Evolutionary conservation across 2,113 vertebrate species (phyloP).

Genomic region (Alligator sinensis): DNA sequence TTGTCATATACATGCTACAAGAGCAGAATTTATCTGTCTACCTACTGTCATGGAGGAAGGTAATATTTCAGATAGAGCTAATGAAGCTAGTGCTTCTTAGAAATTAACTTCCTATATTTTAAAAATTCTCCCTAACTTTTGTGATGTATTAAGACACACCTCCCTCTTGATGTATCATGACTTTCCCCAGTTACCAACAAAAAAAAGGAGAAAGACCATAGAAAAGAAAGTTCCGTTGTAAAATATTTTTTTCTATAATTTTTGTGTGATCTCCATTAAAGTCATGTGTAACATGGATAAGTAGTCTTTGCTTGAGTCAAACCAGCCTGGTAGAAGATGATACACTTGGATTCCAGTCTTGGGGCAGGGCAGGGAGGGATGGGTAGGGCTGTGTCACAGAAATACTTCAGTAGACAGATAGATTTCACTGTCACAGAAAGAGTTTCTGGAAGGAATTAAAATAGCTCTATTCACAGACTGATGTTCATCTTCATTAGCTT

Average conservation of each 20-base stretch:
- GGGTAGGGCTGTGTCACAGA: neutral
- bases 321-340: neutral
- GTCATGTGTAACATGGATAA: neutral
- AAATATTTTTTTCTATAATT: neutral
- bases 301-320: neutral
- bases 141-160: neutral
- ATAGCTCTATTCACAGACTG: neutral
- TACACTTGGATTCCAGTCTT: neutral
- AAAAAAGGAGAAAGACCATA: neutral
- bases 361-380: neutral
- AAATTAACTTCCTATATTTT: neutral
- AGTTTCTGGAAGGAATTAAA: slow-evolving; percentile 5
- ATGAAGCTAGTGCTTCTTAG: neutral
- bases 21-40: neutral
- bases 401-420: neutral
- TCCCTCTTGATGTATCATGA: neutral
- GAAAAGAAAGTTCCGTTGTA: neutral
- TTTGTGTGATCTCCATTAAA: neutral
- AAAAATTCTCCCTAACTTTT: neutral
- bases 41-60: neutral
- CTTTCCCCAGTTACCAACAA: neutral
- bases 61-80: neutral
- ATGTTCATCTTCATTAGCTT: neutral
- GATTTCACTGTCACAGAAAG: neutral
- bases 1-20: neutral